Percentiles rank a stretch among this genome's conserved stretches.
These are phyloP conservation scores for Cephalotes varians DNA, from an alignment of 2,888 invertebrate species.

Conservation along the genomic window DNA sequence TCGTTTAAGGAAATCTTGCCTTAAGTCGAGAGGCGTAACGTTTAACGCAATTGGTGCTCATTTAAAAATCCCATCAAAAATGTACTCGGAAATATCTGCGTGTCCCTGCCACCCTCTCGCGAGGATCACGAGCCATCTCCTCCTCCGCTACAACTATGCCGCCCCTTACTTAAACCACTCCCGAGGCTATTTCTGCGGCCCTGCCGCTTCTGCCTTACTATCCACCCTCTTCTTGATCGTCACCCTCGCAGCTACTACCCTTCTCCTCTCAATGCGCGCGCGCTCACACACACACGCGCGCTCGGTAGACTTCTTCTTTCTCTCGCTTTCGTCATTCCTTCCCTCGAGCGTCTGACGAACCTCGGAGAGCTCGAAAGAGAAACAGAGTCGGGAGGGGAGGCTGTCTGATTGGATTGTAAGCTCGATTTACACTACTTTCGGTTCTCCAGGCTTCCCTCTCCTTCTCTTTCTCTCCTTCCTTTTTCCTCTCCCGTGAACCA, in stretches of 20 bases:
- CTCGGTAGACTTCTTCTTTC: conserved; percentile 57
- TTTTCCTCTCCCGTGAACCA: conserved; percentile 42
- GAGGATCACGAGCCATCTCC: conserved; percentile 47
- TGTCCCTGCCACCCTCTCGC: conserved; percentile 54
- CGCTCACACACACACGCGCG: conserved; percentile 33
- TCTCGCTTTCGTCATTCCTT: conserved; percentile 61
- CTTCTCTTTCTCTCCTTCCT: conserved; percentile 37
- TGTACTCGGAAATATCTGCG: conserved; percentile 76
- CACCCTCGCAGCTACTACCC: conserved; percentile 31
- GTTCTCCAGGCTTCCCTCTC: conserved; percentile 31
- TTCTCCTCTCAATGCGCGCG: conserved; percentile 16
- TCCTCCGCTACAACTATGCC: conserved; percentile 59
- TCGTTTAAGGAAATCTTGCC: conserved; percentile 82
- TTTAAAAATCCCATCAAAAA: conserved; percentile 85
- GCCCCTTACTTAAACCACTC: conserved; percentile 60
- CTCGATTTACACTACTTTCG: conserved; percentile 83
- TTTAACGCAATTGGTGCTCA: conserved; percentile 85
- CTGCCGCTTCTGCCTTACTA: conserved; percentile 55
- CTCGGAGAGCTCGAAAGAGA: conserved; percentile 68
- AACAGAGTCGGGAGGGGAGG: conserved; percentile 67
- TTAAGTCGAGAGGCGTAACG: conserved; percentile 75
- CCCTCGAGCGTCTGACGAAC: conserved; percentile 63
- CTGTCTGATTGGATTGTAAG: conserved; percentile 84
- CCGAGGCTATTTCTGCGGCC: conserved; percentile 67
- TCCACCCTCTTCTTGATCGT: conserved; percentile 43